Base-by-base conservation (phyloP, 37 sponge, comb jelly and placozoan genomes). In the Beroe forskalii region DNA sequence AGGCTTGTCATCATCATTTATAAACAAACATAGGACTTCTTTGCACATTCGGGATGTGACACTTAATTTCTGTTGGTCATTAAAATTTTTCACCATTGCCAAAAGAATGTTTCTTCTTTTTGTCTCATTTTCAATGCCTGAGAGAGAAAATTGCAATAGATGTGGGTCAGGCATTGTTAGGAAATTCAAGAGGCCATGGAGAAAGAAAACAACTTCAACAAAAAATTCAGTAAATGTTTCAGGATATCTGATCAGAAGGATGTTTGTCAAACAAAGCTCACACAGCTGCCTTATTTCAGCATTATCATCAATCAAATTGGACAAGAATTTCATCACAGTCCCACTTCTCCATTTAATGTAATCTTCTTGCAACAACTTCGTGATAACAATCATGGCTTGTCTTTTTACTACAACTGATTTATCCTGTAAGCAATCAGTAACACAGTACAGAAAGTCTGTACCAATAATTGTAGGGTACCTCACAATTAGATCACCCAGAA, bases 271-370 rank as follows among this genome's bases (percentile, higher is more conserved):
- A 41, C 86, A 80, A 32, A 80, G 55, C 55, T 80, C 86, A 41
- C 86, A 80, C 31, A 80, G 30, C 86, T 44, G 44, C 35, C 86
- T 80, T 22, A 80, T 80, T 37, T 80, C 86, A 80, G 55, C 22
- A 38, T 80, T 43, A 6, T 80, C 86, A 43, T 38, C 20, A 44
- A 80, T 48, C 31, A 80, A 27, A 30, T 80, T 80, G 17, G 86
- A 44, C 19, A 80, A 20, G 20, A 80, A 80, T 48, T 80, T 80
- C 55, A 80, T 44, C 40, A 80, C 86, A 20, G 40, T 80, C 55
- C 86, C 86, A 80, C 86, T 80, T 44, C 55, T 80, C 86, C 86
- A 80, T 24, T 80, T 80, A 25, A 80, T 23, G 35, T 80, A 80
- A 27, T 80, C 86, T 25, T 41, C 86, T 43, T 80, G 86, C 1